phyloP scores from a whole-genome alignment of 2,797 vertebrate genomes.

The Selene dorsalis region DNA sequence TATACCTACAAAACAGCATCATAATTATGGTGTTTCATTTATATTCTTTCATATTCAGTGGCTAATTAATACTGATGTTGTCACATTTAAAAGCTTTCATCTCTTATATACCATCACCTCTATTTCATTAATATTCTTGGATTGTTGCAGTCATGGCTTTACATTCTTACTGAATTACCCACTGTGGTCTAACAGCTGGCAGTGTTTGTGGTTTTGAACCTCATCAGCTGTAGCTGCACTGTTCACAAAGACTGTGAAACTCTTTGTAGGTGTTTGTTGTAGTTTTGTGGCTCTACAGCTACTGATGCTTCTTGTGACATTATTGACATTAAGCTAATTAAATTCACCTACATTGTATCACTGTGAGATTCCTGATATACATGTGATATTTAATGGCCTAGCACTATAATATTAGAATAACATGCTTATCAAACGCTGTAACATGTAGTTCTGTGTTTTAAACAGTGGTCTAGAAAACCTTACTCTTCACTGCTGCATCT shows the following conservation, averaged over 20 bases:
- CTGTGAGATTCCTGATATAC: background rate
- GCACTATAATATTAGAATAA: background rate
- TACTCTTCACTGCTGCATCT: background rate
- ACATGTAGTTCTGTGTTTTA: background rate
- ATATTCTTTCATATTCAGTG: background rate
- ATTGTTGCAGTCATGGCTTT: background rate
- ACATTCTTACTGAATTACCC: background rate
- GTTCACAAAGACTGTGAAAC: background rate
- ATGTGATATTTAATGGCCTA: background rate
- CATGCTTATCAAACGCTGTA: background rate
- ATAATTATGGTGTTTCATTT: background rate
- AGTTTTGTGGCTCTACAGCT: background rate
- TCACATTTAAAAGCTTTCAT: background rate
- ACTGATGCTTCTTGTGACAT: background rate
- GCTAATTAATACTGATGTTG: background rate
- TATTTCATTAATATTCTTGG: background rate
- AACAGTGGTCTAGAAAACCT: background rate
- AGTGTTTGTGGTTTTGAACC: background rate
- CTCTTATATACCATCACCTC: background rate
- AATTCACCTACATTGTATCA: background rate
- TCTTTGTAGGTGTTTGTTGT: background rate
- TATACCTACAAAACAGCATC: background rate
- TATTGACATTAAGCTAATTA: background rate
- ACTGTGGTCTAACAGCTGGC: background rate
- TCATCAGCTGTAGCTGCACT: no score